phyloP scores from a whole-genome alignment of 37 sponge, comb jelly and placozoan genomes.

The Oscarella lobularis region DNA sequence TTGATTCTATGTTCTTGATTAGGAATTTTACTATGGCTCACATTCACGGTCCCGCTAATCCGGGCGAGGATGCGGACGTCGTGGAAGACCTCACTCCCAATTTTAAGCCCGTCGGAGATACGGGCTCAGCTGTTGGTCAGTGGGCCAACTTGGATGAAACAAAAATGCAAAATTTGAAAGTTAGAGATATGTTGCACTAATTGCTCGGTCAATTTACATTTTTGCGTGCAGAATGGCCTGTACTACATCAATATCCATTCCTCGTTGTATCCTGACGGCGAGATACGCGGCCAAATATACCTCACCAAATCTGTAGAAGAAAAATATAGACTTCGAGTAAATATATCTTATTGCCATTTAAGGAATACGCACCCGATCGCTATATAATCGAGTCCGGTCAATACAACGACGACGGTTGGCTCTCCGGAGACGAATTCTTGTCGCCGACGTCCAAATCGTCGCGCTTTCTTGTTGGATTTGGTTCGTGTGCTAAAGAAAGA shows the following conservation, averaged over 20 bases:
- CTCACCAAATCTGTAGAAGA: neutral
- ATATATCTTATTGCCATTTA: no score
- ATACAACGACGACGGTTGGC: neutral
- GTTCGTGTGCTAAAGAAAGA: neutral
- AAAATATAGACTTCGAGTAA: no score
- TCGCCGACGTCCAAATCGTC: neutral
- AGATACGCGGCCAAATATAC: neutral
- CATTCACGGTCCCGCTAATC: neutral
- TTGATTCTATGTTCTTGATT: no score
- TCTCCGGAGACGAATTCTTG: neutral
- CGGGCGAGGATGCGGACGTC: neutral
- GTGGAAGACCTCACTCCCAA: neutral
- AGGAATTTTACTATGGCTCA: neutral
- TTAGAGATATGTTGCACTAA: no score
- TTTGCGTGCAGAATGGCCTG: neutral
- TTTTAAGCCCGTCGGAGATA: neutral
- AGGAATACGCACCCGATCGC: neutral
- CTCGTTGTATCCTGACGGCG: neutral
- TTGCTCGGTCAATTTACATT: no score
- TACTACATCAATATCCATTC: constrained; percentile 1
- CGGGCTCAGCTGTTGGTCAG: neutral
- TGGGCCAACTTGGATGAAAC: neutral
- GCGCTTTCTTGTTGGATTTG: neutral
- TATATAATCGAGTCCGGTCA: neutral
- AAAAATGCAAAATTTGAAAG: neutral